phyloP scores from a whole-genome alignment of 1,140 invertebrate genomes.

The Holcopasites calliopsidis region DNA sequence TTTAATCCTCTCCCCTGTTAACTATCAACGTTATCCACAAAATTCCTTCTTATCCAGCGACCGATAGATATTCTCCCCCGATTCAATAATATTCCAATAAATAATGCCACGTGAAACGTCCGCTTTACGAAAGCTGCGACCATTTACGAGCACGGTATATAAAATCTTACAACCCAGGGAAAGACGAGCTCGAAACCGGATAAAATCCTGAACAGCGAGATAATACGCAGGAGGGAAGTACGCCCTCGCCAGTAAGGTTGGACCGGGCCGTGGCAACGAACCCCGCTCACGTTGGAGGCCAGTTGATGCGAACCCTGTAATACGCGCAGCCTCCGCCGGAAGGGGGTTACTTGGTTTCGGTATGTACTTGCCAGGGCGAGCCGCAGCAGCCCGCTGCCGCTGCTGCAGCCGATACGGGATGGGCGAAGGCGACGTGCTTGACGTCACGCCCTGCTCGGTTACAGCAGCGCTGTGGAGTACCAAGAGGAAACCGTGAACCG shows the following conservation, averaged over 20 bases:
- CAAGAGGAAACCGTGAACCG: neutral
- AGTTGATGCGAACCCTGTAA: constrained; percentile 24
- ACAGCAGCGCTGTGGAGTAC: neutral
- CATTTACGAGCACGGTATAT: too few species aligned
- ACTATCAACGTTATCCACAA: too few species aligned
- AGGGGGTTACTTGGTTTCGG: constrained; percentile 52
- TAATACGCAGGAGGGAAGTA: neutral
- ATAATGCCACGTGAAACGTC: too few species aligned
- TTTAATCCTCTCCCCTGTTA: too few species aligned
- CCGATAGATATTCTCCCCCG: too few species aligned
- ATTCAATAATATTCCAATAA: too few species aligned
- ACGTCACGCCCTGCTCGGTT: constrained; percentile 45
- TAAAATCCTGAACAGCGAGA: neutral
- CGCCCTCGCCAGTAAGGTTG: too few species aligned
- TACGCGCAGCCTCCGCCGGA: constrained; percentile 7
- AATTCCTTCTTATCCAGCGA: too few species aligned
- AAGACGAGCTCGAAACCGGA: neutral
- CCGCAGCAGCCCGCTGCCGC: constrained; percentile 11
- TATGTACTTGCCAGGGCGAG: constrained; percentile 32
- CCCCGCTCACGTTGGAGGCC: neutral
- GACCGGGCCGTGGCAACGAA: constrained; percentile 13
- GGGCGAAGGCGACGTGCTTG: constrained; percentile 34
- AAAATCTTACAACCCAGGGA: too few species aligned
- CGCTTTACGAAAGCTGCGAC: too few species aligned
- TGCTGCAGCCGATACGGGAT: constrained; percentile 24